Evolutionary conservation across 2,888 invertebrate genomes (phyloP).

Genomic region (Nemapogon koenigi): DNA sequence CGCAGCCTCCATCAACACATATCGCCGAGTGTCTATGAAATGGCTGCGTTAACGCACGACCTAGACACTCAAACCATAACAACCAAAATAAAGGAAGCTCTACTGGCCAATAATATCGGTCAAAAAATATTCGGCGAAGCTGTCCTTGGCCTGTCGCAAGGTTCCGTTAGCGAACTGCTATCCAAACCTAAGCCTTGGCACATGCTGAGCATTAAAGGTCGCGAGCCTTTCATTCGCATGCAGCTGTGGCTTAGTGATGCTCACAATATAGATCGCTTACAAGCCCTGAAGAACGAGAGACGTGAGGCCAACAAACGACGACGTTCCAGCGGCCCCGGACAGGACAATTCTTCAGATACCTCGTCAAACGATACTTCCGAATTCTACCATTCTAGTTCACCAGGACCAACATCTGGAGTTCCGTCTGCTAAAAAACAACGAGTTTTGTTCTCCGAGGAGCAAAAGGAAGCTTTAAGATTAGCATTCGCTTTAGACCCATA

Average conservation of each 20-base stretch:
- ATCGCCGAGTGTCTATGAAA: constrained; percentile 96
- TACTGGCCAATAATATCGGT: constrained; percentile 96
- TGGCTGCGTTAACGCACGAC: constrained; percentile 96
- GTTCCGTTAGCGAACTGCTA: constrained; percentile 94
- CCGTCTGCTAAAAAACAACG: constrained; percentile 94
- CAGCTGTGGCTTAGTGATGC: constrained; percentile 96
- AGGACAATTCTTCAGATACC: constrained; percentile 87
- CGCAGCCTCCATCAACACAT: constrained; percentile 82
- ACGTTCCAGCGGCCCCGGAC: constrained; percentile 80
- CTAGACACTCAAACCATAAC: constrained; percentile 96
- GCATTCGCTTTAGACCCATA: constrained; percentile 97
- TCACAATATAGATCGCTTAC: constrained; percentile 91
- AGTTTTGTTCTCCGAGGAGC: constrained; percentile 97
- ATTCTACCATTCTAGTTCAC: constrained; percentile 85
- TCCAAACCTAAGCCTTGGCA: constrained; percentile 99
- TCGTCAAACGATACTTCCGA: constrained; percentile 89
- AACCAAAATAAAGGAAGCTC: constrained; percentile 95
- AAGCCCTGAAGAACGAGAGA: constrained; percentile 88
- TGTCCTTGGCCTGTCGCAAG: constrained; percentile 94
- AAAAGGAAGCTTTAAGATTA: constrained; percentile 92
- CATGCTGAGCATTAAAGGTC: constrained; percentile 96
- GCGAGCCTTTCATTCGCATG: constrained; percentile 96
- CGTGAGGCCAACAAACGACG: constrained; percentile 91
- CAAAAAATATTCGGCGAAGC: constrained; percentile 99
- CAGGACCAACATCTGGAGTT: constrained; percentile 75